Conservation (phyloP, 2,888 invertebrate genomes). For the Vesta saturnalis region DNA sequence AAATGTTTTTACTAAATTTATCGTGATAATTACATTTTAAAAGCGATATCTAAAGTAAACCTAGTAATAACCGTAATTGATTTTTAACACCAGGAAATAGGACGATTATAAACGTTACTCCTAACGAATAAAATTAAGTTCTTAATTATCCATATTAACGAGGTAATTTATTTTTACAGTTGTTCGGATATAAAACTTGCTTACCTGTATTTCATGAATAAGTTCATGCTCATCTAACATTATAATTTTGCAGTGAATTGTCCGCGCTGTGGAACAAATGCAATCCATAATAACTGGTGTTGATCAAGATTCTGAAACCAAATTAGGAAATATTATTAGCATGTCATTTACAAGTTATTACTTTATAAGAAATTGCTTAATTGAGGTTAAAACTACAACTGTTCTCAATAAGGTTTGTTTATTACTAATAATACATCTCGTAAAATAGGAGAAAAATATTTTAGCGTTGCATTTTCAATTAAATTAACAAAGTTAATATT, state of each 20-base stretch:
- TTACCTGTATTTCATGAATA: slow-evolving; percentile 88
- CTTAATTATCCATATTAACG: slow-evolving; percentile 10
- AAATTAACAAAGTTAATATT: no score
- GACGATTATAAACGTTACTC: not conserved
- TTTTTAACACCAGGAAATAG: not conserved
- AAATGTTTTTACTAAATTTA: not conserved
- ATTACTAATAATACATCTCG: no score
- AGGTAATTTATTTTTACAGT: slow-evolving; percentile 10
- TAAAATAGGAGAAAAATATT: no score
- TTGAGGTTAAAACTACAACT: not conserved
- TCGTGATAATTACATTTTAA: not conserved
- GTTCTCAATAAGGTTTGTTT: not conserved
- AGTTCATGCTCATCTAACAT: slow-evolving; percentile 91
- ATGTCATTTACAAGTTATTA: not conserved
- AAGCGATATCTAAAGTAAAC: not conserved
- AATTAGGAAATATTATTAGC: slow-evolving; percentile 10
- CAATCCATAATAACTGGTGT: slow-evolving; percentile 54
- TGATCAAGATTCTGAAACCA: slow-evolving; percentile 16
- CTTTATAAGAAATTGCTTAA: not conserved
- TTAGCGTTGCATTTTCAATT: no score
- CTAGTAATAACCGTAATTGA: slow-evolving; percentile 5
- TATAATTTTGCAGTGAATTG: slow-evolving; percentile 78
- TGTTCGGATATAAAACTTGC: slow-evolving; percentile 47
- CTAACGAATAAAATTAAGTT: slow-evolving; percentile 5
- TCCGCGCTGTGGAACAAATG: slow-evolving; percentile 58